phyloP scores from a whole-genome alignment of 1,140 invertebrate species.

The Hylyphantes graminicola region DNA sequence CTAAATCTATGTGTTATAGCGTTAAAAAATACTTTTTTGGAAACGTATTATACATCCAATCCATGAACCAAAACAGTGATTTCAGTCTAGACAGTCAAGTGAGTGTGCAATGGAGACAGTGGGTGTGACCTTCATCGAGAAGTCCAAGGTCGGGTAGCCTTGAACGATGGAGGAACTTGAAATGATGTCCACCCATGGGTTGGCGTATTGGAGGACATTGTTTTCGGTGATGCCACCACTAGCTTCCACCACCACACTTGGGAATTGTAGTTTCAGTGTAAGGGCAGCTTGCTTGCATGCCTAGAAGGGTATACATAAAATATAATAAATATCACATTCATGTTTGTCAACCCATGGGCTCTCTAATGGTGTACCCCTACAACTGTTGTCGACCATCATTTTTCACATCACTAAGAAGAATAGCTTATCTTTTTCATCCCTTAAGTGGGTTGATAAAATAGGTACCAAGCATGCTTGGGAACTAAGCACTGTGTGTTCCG shows the following conservation, averaged over 20 bases:
- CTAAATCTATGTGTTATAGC: too few relatives aligned
- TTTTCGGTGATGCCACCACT: slow-evolving; percentile 69
- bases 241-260: slow-evolving; percentile 68
- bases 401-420: too few relatives aligned
- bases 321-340: slow-evolving; percentile 9
- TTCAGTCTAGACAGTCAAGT: slow-evolving; percentile 4
- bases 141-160: slow-evolving; percentile 69
- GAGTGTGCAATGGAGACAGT: neutral
- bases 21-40: neutral
- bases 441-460: too few relatives aligned
- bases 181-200: slow-evolving; percentile 68
- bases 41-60: neutral
- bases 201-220: slow-evolving; percentile 66
- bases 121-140: slow-evolving; percentile 68
- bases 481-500: too few relatives aligned
- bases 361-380: too few relatives aligned
- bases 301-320: slow-evolving; percentile 61
- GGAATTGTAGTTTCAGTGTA: slow-evolving; percentile 66
- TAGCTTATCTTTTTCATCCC: too few relatives aligned
- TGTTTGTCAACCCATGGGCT: too few relatives aligned
- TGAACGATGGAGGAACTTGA: slow-evolving; percentile 69
- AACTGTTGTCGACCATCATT: too few relatives aligned
- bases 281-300: slow-evolving; percentile 64
- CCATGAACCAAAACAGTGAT: neutral
- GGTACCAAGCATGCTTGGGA: too few relatives aligned